Percentiles rank a stretch among this genome's conserved stretches.
Conservation (phyloP, 2,888 invertebrate species). For the Synergus laeviventris region DNA sequence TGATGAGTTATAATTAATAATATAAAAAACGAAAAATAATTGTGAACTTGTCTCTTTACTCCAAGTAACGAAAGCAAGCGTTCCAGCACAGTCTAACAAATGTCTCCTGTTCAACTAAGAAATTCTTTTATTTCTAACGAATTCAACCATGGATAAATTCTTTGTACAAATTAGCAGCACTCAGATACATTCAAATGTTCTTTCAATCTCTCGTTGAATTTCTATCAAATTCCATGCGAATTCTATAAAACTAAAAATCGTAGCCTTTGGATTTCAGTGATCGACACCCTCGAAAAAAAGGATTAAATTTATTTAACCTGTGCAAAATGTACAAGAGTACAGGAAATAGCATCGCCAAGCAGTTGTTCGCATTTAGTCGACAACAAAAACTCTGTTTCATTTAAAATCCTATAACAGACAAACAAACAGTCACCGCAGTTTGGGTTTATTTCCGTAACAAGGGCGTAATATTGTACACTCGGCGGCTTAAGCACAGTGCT, state of each 20-base stretch:
- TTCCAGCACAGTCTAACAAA: conserved; percentile 1
- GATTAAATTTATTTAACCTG: neutral
- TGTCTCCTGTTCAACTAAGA: neutral
- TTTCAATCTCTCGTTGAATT: conserved; percentile 25
- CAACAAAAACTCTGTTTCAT: conserved; percentile 67
- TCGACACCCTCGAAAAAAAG: neutral
- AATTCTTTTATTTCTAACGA: conserved; percentile 8
- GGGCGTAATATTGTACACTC: conserved; percentile 72
- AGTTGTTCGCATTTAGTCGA: conserved; percentile 72
- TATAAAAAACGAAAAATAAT: neutral
- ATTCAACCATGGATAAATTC: conserved; percentile 7
- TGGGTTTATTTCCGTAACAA: conserved; percentile 72
- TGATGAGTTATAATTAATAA: conserved; percentile 14
- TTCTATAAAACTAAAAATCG: conserved; percentile 34
- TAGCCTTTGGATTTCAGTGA: conserved; percentile 18
- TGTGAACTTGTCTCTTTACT: conserved; percentile 14
- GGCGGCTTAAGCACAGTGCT: conserved; percentile 52
- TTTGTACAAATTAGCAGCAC: conserved; percentile 33
- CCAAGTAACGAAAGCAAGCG: conserved; percentile 5
- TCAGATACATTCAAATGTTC: conserved; percentile 27
- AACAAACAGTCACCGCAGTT: conserved; percentile 71
- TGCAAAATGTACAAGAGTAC: conserved; percentile 54
- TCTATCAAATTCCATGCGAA: conserved; percentile 1
- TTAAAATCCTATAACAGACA: conserved; percentile 73
- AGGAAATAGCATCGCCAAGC: conserved; percentile 74